A percentile compares a stretch with the other conserved stretches of the same genome.
Conservation (phyloP, 30 jellyfish, hydroid and myxozoan genomes). For the Nemopilema nomurai region DNA sequence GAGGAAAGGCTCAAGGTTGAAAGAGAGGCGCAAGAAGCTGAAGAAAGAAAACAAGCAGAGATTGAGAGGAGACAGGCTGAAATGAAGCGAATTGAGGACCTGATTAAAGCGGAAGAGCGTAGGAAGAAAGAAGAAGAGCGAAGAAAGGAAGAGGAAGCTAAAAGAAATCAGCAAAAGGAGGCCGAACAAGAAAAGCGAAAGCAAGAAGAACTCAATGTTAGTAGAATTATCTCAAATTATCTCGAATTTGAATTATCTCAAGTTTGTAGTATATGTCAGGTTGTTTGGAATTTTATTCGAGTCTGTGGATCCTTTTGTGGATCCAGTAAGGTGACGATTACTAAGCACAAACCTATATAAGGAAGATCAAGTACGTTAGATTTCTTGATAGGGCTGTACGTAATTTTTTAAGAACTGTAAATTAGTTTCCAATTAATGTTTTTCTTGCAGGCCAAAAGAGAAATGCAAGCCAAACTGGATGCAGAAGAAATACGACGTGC, state of each 20-base stretch:
- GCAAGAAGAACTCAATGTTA: constrained; percentile 9
- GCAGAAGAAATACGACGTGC: constrained; percentile 60
- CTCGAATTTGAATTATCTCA: not conserved
- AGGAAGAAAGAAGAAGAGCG: constrained; percentile 28
- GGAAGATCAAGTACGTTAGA: too few species aligned
- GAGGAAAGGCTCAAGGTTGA: constrained; percentile 63
- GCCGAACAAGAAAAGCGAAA: constrained; percentile 29
- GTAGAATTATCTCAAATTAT: not conserved
- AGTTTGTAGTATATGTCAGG: too few species aligned
- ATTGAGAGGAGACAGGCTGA: constrained; percentile 22
- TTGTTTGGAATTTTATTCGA: too few species aligned
- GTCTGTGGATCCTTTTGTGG: too few species aligned
- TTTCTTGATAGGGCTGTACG: too few species aligned
- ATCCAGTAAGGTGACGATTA: too few species aligned
- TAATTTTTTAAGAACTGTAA: too few species aligned
- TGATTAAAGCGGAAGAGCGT: constrained; percentile 45
- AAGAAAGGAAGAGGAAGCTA: constrained; percentile 3
- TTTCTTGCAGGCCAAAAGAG: constrained; percentile 43
- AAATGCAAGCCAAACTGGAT: constrained; percentile 51
- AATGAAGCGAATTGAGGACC: constrained; percentile 60
- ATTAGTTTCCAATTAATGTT: too few species aligned
- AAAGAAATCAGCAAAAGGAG: constrained; percentile 28
- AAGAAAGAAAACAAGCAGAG: constrained; percentile 54
- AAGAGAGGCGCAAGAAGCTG: constrained; percentile 53
- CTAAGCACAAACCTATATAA: too few species aligned